These are phyloP conservation scores for Poeciliopsis infans DNA, from an alignment of 2,797 vertebrate species.

Conservation along the genomic window DNA sequence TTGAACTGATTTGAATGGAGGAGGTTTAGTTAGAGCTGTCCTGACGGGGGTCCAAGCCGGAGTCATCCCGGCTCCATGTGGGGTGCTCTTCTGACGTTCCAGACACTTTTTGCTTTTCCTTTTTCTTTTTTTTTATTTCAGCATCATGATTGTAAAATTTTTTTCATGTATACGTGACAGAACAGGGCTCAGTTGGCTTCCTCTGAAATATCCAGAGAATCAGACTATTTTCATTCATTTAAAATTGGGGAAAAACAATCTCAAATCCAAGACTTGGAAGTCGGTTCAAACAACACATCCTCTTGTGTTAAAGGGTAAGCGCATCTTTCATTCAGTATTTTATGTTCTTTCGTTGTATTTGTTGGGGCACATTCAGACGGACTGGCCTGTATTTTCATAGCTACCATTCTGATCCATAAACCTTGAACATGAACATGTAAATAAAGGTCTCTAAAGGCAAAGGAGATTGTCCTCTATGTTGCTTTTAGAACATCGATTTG, in stretches of 20 bases:
- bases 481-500: conserved; percentile 7
- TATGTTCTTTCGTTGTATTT: conserved; percentile 70
- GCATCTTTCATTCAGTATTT: conserved; percentile 39
- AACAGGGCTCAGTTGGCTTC: conserved; percentile 41
- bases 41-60: conserved; percentile 35
- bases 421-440: conserved; percentile 82
- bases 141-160: conserved; percentile 75
- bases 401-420: conserved; percentile 69
- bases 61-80: conserved; percentile 25
- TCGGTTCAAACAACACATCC: conserved; percentile 34
- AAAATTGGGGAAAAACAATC: conserved; percentile 45
- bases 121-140: conserved; percentile 61
- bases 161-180: conserved; percentile 35
- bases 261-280: conserved; percentile 44
- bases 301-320: conserved; percentile 49
- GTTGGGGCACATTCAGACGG: conserved; percentile 76
- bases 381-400: conserved; percentile 69
- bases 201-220: conserved; percentile 41
- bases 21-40: conserved; percentile 24
- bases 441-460: conserved; percentile 84
- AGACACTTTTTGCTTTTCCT: conserved; percentile 22
- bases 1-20: conserved; percentile 49
- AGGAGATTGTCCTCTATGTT: conserved; percentile 31
- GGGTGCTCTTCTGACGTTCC: conserved; percentile 52
- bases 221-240: conserved; percentile 12